Evolutionary conservation across 2,888 invertebrate species (phyloP).

Genomic region (Brenthis hecate): DNA sequence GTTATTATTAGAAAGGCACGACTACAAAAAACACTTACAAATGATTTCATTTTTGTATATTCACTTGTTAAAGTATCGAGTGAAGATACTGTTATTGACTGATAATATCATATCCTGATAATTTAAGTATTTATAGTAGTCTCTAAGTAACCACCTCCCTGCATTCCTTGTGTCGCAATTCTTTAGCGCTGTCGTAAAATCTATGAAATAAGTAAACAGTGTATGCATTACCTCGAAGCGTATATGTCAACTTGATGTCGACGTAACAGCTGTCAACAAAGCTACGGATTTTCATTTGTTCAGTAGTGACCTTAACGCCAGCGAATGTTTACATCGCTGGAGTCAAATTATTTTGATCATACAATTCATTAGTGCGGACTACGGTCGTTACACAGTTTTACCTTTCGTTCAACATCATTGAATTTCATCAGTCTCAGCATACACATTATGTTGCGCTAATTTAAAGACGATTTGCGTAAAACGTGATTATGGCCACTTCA

Average conservation of each 20-base stretch:
- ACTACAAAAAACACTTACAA: slow-evolving; percentile 63
- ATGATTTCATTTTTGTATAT: slow-evolving; percentile 69
- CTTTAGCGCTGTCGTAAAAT: slow-evolving; percentile 72
- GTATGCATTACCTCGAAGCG: slow-evolving; percentile 72
- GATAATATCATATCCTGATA: slow-evolving; percentile 67
- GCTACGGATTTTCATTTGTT: slow-evolving; percentile 69
- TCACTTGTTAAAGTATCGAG: slow-evolving; percentile 55
- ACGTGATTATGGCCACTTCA: slow-evolving; percentile 30
- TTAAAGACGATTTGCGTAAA: slow-evolving; percentile 36
- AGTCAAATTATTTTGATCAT: slow-evolving; percentile 28
- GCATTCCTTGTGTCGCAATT: slow-evolving; percentile 69
- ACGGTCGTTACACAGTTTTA: slow-evolving; percentile 34
- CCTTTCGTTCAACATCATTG: slow-evolving; percentile 28
- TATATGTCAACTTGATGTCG: slow-evolving; percentile 66
- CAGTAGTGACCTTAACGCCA: slow-evolving; percentile 55
- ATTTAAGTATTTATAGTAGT: slow-evolving; percentile 73
- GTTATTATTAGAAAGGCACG: slow-evolving; percentile 21
- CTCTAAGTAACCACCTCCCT: slow-evolving; percentile 67
- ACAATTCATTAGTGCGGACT: slow-evolving; percentile 30
- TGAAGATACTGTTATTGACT: slow-evolving; percentile 55
- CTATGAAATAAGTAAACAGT: slow-evolving; percentile 79
- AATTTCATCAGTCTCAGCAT: slow-evolving; percentile 33
- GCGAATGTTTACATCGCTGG: slow-evolving; percentile 33
- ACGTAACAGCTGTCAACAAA: slow-evolving; percentile 74
- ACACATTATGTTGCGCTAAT: slow-evolving; percentile 33